These are phyloP conservation scores for Parthenolecanium corni DNA, from an alignment of 2,888 invertebrate species.

Conservation along the genomic window DNA sequence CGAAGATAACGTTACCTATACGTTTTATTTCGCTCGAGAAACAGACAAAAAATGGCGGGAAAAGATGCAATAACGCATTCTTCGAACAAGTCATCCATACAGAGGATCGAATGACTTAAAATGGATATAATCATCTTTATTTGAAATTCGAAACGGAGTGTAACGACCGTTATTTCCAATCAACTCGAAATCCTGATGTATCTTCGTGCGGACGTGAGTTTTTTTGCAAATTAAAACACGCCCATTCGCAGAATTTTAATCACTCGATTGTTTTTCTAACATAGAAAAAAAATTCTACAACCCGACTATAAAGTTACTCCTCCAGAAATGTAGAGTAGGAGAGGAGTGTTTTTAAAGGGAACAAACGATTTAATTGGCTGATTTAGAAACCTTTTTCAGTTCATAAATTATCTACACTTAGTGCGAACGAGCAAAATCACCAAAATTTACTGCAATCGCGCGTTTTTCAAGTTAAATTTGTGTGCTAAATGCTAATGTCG, in stretches of 20 bases:
- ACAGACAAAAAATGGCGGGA: not conserved
- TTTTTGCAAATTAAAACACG: conserved; percentile 18
- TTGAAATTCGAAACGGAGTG: conserved; percentile 23
- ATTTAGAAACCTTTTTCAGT: too few species aligned
- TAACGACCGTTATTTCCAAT: conserved; percentile 7
- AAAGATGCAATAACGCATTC: not conserved
- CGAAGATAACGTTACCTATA: too few species aligned
- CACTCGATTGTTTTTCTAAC: not conserved
- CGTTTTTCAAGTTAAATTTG: too few species aligned
- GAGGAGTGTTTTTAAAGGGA: too few species aligned
- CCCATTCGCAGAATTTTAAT: conserved; percentile 16
- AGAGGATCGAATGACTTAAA: conserved; percentile 21
- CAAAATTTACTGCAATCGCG: too few species aligned
- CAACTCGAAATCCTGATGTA: conserved; percentile 22
- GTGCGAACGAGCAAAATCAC: too few species aligned
- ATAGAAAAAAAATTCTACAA: too few species aligned
- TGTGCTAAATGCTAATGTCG: too few species aligned
- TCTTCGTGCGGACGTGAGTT: conserved; percentile 18
- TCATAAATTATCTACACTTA: too few species aligned
- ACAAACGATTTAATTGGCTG: too few species aligned
- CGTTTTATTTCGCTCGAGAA: not conserved
- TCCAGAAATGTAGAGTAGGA: too few species aligned
- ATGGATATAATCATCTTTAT: conserved; percentile 23
- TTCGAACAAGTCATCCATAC: not conserved
- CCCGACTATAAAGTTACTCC: too few species aligned